A percentile compares a stretch with the other conserved stretches of the same genome.
Evolutionary conservation across 1,140 invertebrate species (phyloP).

Genomic region (Archegozetes longisetosus): DNA sequence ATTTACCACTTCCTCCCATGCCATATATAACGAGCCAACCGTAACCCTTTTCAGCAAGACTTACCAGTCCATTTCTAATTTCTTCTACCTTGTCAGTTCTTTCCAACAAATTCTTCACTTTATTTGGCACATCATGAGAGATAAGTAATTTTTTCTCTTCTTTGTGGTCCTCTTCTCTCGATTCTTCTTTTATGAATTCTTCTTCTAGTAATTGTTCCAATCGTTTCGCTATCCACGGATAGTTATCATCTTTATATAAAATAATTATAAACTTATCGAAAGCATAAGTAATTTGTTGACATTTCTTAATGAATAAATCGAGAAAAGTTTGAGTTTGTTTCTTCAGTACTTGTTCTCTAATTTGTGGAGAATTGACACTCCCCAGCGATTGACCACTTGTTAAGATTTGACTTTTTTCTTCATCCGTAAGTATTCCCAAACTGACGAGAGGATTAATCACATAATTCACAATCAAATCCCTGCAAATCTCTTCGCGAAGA

Average conservation of each 20-base stretch:
- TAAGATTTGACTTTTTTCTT: not conserved
- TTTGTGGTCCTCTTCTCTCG: no score
- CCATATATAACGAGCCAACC: slow-evolving; percentile 41
- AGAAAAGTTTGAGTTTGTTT: not conserved
- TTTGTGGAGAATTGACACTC: not conserved
- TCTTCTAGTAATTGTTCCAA: not conserved
- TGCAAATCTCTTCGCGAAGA: not conserved
- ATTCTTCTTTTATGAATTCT: no score
- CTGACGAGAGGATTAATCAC: not conserved
- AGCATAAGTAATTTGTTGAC: not conserved
- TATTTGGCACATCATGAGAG: no score
- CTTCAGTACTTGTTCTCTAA: not conserved
- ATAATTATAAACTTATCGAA: not conserved
- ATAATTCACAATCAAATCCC: not conserved
- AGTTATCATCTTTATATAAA: not conserved
- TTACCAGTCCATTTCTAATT: no score
- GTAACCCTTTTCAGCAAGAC: no score
- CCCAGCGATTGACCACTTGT: not conserved
- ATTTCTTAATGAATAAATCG: not conserved
- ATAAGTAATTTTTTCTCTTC: no score
- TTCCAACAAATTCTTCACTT: no score
- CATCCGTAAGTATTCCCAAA: not conserved
- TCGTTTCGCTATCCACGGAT: not conserved
- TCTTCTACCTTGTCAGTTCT: no score
- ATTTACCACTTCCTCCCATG: slow-evolving; percentile 52